A percentile compares a stretch with the other conserved stretches of the same genome.
Evolutionary conservation across 2,888 invertebrate species (phyloP).

Genomic region (Drosophila affinis): DNA sequence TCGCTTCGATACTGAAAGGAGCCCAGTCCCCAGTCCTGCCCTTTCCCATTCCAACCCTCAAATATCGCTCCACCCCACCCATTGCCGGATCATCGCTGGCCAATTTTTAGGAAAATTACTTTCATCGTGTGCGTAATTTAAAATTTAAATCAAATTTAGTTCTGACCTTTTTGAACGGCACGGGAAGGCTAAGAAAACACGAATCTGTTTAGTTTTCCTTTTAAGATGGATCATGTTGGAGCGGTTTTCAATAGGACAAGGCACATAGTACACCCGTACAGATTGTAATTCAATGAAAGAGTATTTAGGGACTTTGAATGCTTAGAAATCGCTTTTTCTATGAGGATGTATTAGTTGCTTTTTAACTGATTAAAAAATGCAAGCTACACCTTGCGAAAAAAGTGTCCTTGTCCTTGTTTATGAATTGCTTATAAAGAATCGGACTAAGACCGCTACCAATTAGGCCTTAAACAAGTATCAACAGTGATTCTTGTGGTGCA

Average conservation of each 20-base stretch:
- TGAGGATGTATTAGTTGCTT: no score
- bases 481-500: background rate
- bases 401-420: no score
- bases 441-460: background rate
- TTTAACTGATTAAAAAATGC: no score
- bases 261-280: background rate
- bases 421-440: no score
- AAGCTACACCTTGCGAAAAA: no score
- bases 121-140: constrained; percentile 39
- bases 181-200: constrained; percentile 1
- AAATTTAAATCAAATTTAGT: constrained; percentile 43
- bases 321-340: background rate
- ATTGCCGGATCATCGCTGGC: constrained; percentile 28
- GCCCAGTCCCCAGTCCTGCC: background rate
- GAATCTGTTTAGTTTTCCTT: background rate
- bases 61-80: background rate
- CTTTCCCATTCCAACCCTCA: background rate
- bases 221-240: background rate
- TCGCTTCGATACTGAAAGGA: constrained; percentile 3
- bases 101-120: constrained; percentile 27
- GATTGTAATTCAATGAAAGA: background rate
- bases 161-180: constrained; percentile 19
- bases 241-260: background rate
- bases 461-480: background rate
- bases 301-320: background rate